Evolutionary conservation across 2,888 invertebrate species (phyloP), one percentile per base, ranked within the genome.

Genomic region (Prosapia bicincta): DNA sequence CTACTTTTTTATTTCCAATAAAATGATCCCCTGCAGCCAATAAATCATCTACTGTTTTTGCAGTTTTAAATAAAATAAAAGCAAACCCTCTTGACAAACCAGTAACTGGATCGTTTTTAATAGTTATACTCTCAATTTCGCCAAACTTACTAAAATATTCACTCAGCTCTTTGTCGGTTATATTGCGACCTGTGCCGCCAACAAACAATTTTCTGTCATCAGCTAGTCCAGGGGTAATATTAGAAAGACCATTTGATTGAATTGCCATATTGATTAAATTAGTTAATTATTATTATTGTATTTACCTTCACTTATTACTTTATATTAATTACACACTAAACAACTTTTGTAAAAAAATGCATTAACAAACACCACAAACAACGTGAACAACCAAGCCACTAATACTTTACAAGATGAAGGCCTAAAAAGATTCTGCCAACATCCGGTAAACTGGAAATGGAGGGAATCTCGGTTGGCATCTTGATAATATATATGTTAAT

Each of bases 21-120:
- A 86, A 88, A 84, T 90, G 90, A 76, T 88, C 87, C 28, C 86
- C 87, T 25, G 85, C 85, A 26, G 85, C 85, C 26, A 88, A 82
- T 5, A 88, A 83, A 83, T 87, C 88, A 78, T 88, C 87, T 79
- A 90, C 87, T 79, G 88, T 85, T 75, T 88, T 87, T 72, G 88
- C 84, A 79, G 87, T 86, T 78, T 86, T 86, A 83, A 90, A 90
- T 71, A 89, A 88, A 82, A 91, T 88, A 83, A 91, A 91, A 67
- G 90, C 90, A 83, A 91, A 91, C 68, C 91, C 90, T 81, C 90
- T 85, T 38, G 90, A 90, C 78, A 89, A 84, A 71, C 89, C 89
- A 74, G 90, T 90, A 79, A 87, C 87, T 26, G 88, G 87, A 83
- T 91, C 90, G 82, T 88, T 88, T 84, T 91, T 91, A 76, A 91